Evolutionary conservation across 2,797 vertebrate species (phyloP), one percentile per base, ranked within the genome.

Genomic region (Phrynocephalus guinanensis): DNA sequence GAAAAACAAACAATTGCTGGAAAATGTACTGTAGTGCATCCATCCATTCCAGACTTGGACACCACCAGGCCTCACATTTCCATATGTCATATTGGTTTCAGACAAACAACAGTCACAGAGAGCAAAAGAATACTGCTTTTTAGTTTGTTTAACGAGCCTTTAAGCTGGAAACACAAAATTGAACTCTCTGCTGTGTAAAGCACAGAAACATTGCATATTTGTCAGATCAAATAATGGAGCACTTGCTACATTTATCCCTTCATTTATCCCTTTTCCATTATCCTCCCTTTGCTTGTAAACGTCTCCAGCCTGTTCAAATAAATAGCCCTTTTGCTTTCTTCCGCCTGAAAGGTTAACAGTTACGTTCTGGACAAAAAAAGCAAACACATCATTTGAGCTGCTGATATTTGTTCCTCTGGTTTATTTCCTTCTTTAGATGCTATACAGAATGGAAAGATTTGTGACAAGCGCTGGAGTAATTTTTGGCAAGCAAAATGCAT

Each of bases 341-440:
- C 20, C 72, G n/a, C 81, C 63, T 82, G 44, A 67, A 82, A 82
- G 63, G 44, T 52, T 82, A 82, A 76, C 33, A 28, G 68, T 82
- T 87, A 87, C 72, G 52, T 83, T 87, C 60, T 87, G 63, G 79
- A 87, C 44, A 87, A 82, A 38, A 76, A 87, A 87, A 76, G 79
- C 79, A 87, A 83, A 78, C 63, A 77, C 68, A 15, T 20, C 44
- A 82, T 68, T 82, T 72, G 82, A 82, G 28, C 18, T 44, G 30
- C 52, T 70, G 24, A 48, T 38, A 83, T 77, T 70, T 68, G 71
- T 38, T 87, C 15, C 63, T 76, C 13, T 75, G 22, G 66, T 44
- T 81, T 11, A 76, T 76, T 63, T 83, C 44, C 76, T 26, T 10
- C 38, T 67, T 67, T 87, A 48, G 7, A 50, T 76, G 22, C 24